Conservation (phyloP, 2,797 vertebrate genomes). For the Cuculus canorus region DNA sequence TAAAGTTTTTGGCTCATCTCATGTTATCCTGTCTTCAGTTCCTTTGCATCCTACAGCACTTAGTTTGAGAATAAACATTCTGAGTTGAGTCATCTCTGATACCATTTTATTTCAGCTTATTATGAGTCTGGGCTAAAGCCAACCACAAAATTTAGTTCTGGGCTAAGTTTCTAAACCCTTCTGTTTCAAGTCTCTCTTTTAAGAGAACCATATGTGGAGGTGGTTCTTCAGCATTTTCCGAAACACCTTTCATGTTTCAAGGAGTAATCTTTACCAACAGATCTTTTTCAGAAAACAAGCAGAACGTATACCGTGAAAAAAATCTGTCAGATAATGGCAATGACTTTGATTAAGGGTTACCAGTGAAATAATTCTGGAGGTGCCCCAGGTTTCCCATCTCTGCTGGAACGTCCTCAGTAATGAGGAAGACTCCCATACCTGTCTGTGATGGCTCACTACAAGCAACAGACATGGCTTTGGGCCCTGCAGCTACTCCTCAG, state of each 20-base stretch:
- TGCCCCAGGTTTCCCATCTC: fast-evolving
- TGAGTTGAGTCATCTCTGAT: not conserved
- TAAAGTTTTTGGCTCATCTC: not conserved
- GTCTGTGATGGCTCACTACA: fast-evolving
- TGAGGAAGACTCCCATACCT: not conserved
- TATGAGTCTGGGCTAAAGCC: not conserved
- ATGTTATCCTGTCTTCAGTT: not conserved
- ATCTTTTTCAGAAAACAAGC: not conserved
- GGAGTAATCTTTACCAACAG: not conserved
- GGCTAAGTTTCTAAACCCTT: not conserved
- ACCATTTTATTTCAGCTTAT: not conserved
- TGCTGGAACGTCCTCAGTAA: not conserved
- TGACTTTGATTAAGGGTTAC: not conserved
- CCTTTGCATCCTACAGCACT: not conserved
- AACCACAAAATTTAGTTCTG: not conserved
- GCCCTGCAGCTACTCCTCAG: not conserved
- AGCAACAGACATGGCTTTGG: not conserved
- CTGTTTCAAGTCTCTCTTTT: slow-evolving; percentile 12
- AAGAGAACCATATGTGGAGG: not conserved
- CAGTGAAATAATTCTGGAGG: not conserved
- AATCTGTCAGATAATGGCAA: not conserved
- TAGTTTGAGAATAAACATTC: not conserved
- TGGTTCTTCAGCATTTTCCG: not conserved
- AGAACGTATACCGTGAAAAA: not conserved
- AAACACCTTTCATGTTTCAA: not conserved